Evolutionary conservation across 1,140 invertebrate species (phyloP).

Genomic region (Samia ricini): DNA sequence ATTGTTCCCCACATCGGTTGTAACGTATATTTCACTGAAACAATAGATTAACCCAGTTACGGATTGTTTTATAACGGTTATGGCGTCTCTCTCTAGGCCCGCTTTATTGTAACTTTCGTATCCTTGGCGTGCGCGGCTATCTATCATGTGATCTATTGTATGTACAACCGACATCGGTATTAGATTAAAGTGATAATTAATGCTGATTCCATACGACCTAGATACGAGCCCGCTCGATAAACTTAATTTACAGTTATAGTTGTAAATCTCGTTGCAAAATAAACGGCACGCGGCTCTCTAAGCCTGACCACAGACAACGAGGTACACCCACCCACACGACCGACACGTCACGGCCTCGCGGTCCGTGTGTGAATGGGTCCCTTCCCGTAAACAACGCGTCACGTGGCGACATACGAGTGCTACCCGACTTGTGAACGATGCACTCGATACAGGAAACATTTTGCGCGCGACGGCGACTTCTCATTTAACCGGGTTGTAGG

Average conservation of each 20-base stretch:
- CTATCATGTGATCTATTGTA: slow-evolving; percentile 76
- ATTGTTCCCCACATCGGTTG: slow-evolving; percentile 57
- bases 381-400: slow-evolving; percentile 41
- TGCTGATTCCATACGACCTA: slow-evolving; percentile 77
- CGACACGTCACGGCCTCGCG: slow-evolving; percentile 37
- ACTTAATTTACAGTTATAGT: slow-evolving; percentile 77
- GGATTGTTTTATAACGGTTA: slow-evolving; percentile 26
- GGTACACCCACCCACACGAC: slow-evolving; percentile 55
- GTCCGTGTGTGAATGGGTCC: slow-evolving; percentile 52
- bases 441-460: slow-evolving; percentile 6
- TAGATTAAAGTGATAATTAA: slow-evolving; percentile 76
- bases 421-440: slow-evolving; percentile 31
- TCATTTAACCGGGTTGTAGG: slow-evolving; percentile 32
- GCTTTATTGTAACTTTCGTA: slow-evolving; percentile 59
- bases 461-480: slow-evolving; percentile 19
- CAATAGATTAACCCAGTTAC: slow-evolving; percentile 63
- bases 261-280: slow-evolving; percentile 76
- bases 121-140: slow-evolving; percentile 70
- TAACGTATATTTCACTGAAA: slow-evolving; percentile 51
- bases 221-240: slow-evolving; percentile 69
- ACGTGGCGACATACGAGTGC: slow-evolving; percentile 39
- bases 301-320: slow-evolving; percentile 71
- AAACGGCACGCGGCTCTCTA: slow-evolving; percentile 62
- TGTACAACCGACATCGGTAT: slow-evolving; percentile 65
- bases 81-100: slow-evolving; percentile 40